Percentiles rank a stretch among this genome's conserved stretches.
phyloP scores from a whole-genome alignment of 2,888 invertebrate genomes.

The Alentia gelatinosa region DNA sequence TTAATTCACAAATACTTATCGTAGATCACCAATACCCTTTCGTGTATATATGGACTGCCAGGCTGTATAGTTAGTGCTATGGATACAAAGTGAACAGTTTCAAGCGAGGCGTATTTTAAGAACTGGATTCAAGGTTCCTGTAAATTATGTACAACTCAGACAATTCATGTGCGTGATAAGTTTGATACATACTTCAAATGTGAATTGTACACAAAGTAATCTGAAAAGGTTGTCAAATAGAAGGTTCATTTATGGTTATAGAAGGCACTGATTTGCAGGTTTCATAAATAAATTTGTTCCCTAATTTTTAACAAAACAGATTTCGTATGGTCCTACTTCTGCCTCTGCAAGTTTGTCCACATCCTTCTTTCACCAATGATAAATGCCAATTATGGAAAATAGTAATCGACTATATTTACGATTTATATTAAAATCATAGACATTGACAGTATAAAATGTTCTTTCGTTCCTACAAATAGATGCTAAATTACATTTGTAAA shows the following conservation, averaged over 20 bases:
- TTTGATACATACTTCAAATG: neutral
- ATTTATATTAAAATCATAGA: no score
- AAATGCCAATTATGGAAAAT: no score
- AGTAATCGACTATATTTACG: no score
- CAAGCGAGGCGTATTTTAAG: neutral
- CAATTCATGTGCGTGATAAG: neutral
- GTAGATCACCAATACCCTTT: no score
- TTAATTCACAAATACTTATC: no score
- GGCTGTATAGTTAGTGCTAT: no score
- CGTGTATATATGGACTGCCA: no score
- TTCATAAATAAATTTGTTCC: neutral
- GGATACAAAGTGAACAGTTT: no score
- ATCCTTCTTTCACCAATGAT: neutral
- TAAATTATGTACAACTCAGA: neutral
- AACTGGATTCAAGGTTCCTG: neutral
- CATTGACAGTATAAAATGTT: no score
- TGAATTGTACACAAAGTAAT: neutral
- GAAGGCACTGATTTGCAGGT: neutral
- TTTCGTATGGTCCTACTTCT: conserved; percentile 44
- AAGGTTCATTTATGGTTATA: neutral
- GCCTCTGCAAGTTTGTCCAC: neutral
- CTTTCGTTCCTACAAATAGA: no score
- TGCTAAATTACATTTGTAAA: no score
- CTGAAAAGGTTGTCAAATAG: neutral
- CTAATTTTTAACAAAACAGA: neutral